Evolutionary conservation across 2,113 vertebrate genomes (phyloP).

Genomic region (Ceyx melanurus): DNA sequence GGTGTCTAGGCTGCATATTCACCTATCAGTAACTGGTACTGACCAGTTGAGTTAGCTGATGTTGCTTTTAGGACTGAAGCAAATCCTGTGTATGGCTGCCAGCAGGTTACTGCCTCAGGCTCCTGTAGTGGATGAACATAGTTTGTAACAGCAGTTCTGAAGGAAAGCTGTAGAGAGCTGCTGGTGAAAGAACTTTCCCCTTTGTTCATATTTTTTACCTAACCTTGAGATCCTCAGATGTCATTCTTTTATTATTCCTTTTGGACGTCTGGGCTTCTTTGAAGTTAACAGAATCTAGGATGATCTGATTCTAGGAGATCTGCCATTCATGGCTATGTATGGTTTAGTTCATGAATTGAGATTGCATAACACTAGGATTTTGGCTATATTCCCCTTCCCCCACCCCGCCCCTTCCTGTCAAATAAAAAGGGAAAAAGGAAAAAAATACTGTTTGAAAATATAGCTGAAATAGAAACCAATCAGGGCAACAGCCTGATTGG

Average conservation of each 20-base stretch:
- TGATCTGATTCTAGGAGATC: background rate
- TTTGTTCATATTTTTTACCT: background rate
- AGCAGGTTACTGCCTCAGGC: background rate
- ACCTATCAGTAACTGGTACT: background rate
- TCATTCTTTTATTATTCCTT: background rate
- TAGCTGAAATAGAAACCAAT: background rate
- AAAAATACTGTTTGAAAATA: background rate
- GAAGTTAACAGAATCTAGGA: background rate
- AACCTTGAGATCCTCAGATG: background rate
- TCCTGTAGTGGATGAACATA: background rate
- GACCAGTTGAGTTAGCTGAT: background rate
- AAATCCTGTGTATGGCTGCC: background rate
- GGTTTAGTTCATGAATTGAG: background rate
- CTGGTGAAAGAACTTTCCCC: background rate
- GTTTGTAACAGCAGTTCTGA: fast-evolving
- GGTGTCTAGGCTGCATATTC: background rate
- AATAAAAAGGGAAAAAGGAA: background rate
- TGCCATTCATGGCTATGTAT: background rate
- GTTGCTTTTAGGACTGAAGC: background rate
- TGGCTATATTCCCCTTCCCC: no score
- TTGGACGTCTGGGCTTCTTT: background rate
- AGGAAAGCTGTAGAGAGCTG: background rate
- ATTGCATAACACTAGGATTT: background rate
- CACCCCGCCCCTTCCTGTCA: no score
- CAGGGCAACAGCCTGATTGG: background rate